These are phyloP conservation scores for Argyresthia goedartella DNA, from an alignment of 2,888 invertebrate genomes.

Conservation along the genomic window DNA sequence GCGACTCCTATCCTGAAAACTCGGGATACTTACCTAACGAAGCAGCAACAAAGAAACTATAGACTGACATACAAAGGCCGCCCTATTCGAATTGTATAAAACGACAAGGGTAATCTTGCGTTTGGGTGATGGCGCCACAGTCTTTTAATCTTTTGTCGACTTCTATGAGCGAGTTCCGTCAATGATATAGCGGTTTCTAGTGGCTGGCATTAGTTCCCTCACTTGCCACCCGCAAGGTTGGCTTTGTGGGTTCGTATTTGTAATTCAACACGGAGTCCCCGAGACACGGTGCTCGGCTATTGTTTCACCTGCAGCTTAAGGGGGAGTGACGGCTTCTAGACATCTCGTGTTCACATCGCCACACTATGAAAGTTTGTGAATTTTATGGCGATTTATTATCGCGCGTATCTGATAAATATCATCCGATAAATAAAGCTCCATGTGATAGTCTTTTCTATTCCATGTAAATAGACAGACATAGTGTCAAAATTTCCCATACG, in stretches of 20 bases:
- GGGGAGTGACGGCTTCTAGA: constrained; percentile 1
- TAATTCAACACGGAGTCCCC: constrained; percentile 59
- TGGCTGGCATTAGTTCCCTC: no score
- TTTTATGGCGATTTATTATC: not conserved
- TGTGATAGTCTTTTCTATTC: no score
- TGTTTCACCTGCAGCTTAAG: constrained; percentile 46
- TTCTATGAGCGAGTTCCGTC: no score
- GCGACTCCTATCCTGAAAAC: not conserved
- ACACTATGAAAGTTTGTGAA: not conserved
- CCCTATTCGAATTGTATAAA: constrained; percentile 48
- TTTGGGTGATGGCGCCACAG: no score
- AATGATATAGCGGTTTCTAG: no score
- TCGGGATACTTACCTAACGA: constrained; percentile 1
- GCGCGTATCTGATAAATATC: no score
- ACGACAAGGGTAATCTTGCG: not conserved
- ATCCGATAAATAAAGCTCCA: no score
- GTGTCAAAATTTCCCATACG: no score
- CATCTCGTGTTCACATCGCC: not conserved
- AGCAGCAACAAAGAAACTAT: constrained; percentile 31
- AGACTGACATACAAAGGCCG: constrained; percentile 29
- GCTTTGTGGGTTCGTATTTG: constrained; percentile 29
- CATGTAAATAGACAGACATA: no score
- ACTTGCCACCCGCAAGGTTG: not conserved
- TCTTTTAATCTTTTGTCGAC: no score
- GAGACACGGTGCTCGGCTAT: constrained; percentile 34